Conservation (phyloP, 1,140 invertebrate species). For the Aphaenogaster ashmeadi region DNA sequence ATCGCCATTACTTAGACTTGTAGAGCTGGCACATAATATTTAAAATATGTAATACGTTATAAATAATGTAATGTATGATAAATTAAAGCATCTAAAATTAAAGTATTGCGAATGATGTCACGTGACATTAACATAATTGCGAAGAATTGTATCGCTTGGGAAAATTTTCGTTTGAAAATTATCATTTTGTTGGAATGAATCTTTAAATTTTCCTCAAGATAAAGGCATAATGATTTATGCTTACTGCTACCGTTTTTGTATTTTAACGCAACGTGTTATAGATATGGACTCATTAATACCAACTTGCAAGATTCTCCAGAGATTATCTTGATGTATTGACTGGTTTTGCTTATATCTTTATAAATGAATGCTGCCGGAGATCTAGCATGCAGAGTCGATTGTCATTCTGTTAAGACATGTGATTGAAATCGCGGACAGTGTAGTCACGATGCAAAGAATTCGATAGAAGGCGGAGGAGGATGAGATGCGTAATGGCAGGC, state of each 20-base stretch:
- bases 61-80: not conserved
- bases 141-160: not conserved
- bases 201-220: not conserved
- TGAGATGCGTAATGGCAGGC: constrained; percentile 21
- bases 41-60: not conserved
- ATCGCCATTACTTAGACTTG: not conserved
- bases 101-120: not conserved
- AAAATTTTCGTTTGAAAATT: not conserved
- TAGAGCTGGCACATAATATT: not conserved
- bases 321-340: not conserved
- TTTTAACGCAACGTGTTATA: constrained; percentile 21
- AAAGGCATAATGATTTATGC: not conserved
- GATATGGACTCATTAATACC: not conserved
- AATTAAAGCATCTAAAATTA: not conserved
- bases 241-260: not conserved
- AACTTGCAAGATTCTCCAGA: not conserved
- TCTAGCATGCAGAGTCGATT: not conserved
- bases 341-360: not conserved
- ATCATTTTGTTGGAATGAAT: not conserved
- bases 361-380: not conserved
- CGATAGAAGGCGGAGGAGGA: constrained; percentile 13
- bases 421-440: not conserved
- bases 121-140: not conserved
- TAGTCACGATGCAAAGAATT: constrained; percentile 4
- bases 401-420: not conserved